Conservation (phyloP, 2,797 vertebrate species). For the Sus cebifrons region DNA sequence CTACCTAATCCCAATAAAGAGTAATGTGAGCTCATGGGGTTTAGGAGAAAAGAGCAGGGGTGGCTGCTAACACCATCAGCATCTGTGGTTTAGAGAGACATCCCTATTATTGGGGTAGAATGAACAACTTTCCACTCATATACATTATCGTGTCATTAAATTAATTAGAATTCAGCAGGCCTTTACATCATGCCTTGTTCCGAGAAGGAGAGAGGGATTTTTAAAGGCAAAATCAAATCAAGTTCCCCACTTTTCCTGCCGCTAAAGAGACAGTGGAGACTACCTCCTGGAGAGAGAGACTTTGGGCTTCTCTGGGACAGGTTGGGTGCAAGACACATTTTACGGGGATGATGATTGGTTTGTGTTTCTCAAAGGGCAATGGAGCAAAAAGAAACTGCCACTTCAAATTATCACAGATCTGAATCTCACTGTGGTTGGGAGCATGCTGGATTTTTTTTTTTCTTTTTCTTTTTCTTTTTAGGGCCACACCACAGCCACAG, state of each 20-base stretch:
- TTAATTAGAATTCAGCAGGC: conserved; percentile 90
- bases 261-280: neutral
- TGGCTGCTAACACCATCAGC: neutral
- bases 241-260: neutral
- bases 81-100: conserved; percentile 28
- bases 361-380: neutral
- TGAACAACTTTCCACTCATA: conserved; percentile 87
- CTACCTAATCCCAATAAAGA: neutral
- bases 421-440: neutral
- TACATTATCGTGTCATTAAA: conserved; percentile 86
- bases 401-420: neutral
- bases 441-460: too few relatives aligned
- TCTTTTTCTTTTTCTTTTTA: too few relatives aligned
- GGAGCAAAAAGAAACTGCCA: neutral
- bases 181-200: conserved; percentile 87
- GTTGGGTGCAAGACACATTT: neutral
- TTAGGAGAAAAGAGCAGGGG: neutral
- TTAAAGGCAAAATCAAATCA: conserved; percentile 61
- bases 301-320: neutral
- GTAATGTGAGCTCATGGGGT: neutral
- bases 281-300: neutral
- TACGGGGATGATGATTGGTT: too few relatives aligned
- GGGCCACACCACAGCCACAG: too few relatives aligned
- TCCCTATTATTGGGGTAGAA: conserved; percentile 85
- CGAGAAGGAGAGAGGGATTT: conserved; percentile 64